A percentile compares a stretch with the other conserved stretches of the same genome.
These are phyloP conservation scores for Morbakka virulenta DNA, from an alignment of 30 jellyfish, hydroid and myxozoan species.

Conservation along the genomic window DNA sequence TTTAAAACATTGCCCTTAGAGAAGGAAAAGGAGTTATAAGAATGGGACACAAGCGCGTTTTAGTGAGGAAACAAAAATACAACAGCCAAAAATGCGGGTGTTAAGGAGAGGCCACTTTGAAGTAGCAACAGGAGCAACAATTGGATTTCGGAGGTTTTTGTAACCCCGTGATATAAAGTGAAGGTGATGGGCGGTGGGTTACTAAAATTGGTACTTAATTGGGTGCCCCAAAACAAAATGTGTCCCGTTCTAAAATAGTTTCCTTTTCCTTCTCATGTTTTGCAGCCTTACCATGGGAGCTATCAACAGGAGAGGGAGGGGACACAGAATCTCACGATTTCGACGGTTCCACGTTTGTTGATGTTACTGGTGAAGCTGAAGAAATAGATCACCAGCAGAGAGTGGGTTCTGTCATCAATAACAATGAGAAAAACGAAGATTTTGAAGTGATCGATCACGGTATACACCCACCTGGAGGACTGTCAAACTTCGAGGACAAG, in stretches of 20 bases:
- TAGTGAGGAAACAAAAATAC: no score
- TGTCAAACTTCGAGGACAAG: conserved; percentile 78
- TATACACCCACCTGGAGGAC: conserved; percentile 68
- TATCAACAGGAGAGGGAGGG: not conserved
- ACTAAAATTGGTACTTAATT: no score
- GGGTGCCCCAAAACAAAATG: no score
- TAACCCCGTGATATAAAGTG: no score
- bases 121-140: no score
- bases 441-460: conserved; percentile 90
- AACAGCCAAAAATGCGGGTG: no score
- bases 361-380: conserved; percentile 86
- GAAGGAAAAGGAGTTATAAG: no score
- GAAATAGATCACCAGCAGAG: conserved; percentile 65
- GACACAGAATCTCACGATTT: conserved; percentile 31
- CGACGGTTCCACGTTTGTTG: conserved; percentile 90
- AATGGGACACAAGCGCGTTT: no score
- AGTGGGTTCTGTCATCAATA: conserved; percentile 75
- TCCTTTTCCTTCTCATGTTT: not conserved
- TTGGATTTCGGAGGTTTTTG: no score
- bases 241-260: not conserved
- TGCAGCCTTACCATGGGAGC: not conserved
- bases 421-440: conserved; percentile 94
- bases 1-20: no score
- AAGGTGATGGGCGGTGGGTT: no score
- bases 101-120: no score